Base-by-base conservation (phyloP, 2,888 invertebrate species). In the Augochlorella aurata region DNA sequence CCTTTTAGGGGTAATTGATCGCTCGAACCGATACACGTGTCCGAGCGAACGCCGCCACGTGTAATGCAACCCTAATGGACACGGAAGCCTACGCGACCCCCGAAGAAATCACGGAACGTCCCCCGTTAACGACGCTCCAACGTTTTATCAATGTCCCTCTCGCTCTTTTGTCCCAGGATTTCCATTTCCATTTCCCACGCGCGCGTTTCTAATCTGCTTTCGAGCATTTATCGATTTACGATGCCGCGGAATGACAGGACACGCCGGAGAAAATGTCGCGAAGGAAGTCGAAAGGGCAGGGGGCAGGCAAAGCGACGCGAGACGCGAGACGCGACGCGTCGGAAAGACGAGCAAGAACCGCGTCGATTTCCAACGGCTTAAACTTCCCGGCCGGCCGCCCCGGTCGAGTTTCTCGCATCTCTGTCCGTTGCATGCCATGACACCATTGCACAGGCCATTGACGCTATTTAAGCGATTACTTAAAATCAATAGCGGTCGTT, bases 1-100 rank as follows among this genome's bases (percentile, higher is more conserved):
- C 90, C 92, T 92, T 92, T 93, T 92, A 92, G 91, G 89, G 91
- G 91, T 93, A 92, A 93, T 93, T 93, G 93, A 91, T 91, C 91
- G 91, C 90, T 90, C 89, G 89, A 92, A 92, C 93, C 93, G 92
- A 93, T 93, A 92, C 75, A 81, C 81, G 74, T 74, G 82, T 47
- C 69, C 21, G 38, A 24, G 44, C 52, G 71, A 24, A 68, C 68
- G 67, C 67, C 45, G 50, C 90, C 89, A 50, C 68, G 90, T 90
- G 91, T 90, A 90, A 90, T 77, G 82, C 58, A 77, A 77, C 74
- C 65, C 79, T 72, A 79, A 82, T 82, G 83, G 83, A 74, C 69
- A 58, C 54, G 70, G 44, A 61, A 49, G 47, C 58, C 83, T 70
- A 58, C 49, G 49, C 16, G 54, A 9, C 44, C 24, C 49, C 12